Conservation (phyloP, 35 echinoderm and acorn worm genomes). For the Ophiothrix spiculata region DNA sequence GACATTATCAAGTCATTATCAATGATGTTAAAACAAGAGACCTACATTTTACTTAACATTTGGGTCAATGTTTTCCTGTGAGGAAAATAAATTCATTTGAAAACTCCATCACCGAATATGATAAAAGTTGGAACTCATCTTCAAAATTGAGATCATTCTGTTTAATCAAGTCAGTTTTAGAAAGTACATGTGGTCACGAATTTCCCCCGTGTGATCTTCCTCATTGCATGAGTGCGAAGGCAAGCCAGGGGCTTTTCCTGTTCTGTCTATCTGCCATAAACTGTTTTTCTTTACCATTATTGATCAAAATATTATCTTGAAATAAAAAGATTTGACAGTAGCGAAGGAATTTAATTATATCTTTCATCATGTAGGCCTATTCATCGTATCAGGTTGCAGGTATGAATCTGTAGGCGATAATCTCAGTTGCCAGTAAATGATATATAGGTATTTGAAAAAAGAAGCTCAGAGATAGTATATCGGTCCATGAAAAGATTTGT, state of each 20-base stretch:
- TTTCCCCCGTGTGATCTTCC: background rate
- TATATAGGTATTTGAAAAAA: no score
- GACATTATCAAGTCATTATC: no score
- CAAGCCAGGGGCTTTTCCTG: background rate
- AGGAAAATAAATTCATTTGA: background rate
- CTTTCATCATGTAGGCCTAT: no score
- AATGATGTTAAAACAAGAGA: no score
- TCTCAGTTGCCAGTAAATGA: no score
- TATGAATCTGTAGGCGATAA: no score
- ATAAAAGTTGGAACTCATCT: background rate
- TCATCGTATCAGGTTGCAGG: no score
- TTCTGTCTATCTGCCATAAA: background rate
- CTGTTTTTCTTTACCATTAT: background rate
- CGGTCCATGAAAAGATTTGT: no score
- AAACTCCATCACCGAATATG: background rate
- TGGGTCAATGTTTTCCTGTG: background rate
- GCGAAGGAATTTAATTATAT: background rate
- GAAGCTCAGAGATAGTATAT: no score
- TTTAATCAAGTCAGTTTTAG: background rate
- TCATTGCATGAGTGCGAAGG: background rate
- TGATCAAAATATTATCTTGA: background rate
- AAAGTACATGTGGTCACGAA: constrained; percentile 9
- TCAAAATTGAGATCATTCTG: background rate
- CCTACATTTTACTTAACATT: background rate
- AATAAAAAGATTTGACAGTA: background rate